A percentile compares a stretch with the other conserved stretches of the same genome.
phyloP scores from a whole-genome alignment of 2,113 vertebrate species.

The Lycaon pictus region DNA sequence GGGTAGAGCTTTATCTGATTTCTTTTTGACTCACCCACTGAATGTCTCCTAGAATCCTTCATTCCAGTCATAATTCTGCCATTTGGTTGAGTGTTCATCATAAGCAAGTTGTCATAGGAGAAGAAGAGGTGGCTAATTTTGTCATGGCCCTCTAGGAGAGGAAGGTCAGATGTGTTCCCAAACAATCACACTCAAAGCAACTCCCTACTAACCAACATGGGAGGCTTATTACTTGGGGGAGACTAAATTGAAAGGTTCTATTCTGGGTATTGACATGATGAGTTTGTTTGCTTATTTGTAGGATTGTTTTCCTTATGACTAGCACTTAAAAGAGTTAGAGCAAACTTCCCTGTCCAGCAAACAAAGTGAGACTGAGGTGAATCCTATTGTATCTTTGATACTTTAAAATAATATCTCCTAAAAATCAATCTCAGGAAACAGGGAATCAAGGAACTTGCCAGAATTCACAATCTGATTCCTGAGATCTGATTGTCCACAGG shows the following conservation, averaged over 20 bases:
- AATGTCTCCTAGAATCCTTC: background rate
- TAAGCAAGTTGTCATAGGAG: background rate
- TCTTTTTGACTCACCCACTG: background rate
- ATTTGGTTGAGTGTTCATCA: background rate
- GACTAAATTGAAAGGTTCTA: background rate
- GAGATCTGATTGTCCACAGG: background rate
- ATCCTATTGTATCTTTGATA: background rate
- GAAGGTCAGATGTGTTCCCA: background rate
- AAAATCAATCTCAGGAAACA: background rate
- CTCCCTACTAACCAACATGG: background rate
- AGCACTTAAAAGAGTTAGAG: background rate
- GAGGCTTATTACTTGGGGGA: background rate
- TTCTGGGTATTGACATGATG: background rate
- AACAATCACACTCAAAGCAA: background rate
- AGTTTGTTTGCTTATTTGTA: background rate
- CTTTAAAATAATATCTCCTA: background rate
- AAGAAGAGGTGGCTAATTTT: background rate
- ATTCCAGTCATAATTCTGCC: background rate
- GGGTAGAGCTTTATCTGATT: background rate
- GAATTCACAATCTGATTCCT: background rate
- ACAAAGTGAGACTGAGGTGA: background rate
- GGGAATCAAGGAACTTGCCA: background rate
- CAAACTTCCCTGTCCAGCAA: background rate
- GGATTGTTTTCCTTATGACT: background rate
- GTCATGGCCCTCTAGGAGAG: background rate